A percentile compares a stretch with the other conserved stretches of the same genome.
These are phyloP conservation scores for Poecile montanus DNA, from an alignment of 2,797 vertebrate species.

Conservation along the genomic window DNA sequence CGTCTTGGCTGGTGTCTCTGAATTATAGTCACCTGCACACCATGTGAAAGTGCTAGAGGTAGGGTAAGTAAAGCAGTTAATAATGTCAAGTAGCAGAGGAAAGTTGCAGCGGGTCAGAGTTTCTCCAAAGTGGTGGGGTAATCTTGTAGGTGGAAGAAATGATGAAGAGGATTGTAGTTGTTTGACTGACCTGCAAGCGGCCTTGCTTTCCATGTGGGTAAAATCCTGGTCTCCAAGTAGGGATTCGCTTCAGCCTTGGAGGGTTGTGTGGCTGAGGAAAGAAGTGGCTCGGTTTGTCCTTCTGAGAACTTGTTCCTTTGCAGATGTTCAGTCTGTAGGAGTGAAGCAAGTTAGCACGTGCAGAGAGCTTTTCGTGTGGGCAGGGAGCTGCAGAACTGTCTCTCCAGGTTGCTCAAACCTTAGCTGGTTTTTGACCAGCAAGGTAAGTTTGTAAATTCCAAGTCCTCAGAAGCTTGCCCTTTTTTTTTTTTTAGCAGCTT, in stretches of 20 bases:
- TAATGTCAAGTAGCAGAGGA: neutral
- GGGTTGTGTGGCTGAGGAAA: neutral
- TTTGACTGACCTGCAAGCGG: neutral
- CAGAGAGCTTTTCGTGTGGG: accelerated
- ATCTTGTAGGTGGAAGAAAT: neutral
- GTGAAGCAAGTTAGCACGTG: neutral
- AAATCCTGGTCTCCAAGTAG: neutral
- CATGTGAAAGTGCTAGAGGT: neutral
- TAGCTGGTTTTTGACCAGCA: neutral
- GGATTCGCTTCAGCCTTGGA: neutral
- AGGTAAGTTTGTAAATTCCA: neutral
- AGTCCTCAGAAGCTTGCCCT: neutral
- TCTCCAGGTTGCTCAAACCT: neutral
- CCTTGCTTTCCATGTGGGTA: neutral
- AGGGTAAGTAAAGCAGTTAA: neutral
- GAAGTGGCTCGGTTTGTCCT: neutral
- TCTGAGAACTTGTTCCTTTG: neutral
- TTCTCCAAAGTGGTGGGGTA: accelerated
- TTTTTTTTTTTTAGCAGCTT: neutral
- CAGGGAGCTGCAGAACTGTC: neutral
- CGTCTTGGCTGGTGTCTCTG: neutral
- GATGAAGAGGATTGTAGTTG: neutral
- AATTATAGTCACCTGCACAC: neutral
- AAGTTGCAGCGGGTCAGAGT: neutral
- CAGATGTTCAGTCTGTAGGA: neutral